Conservation (phyloP, 2,888 invertebrate genomes). For the Lutraria lutraria region DNA sequence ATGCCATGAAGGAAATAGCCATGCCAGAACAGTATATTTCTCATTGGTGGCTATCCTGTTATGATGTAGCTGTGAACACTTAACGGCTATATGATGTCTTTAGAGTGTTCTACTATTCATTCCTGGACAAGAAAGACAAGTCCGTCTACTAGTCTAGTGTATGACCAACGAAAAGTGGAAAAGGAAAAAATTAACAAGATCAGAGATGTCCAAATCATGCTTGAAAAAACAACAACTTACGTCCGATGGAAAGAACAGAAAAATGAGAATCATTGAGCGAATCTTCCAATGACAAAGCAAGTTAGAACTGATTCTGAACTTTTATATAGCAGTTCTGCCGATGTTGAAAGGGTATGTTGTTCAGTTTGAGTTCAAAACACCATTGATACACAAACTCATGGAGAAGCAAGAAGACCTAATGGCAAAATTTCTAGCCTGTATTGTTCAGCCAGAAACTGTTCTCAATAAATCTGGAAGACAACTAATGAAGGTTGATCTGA, state of each 20-base stretch:
- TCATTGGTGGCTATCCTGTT: too few relatives aligned
- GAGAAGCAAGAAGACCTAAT: background rate
- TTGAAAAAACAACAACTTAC: conserved; percentile 19
- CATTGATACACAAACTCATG: conserved; percentile 24
- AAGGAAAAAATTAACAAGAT: too few relatives aligned
- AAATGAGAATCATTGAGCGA: conserved; percentile 5
- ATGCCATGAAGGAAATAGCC: background rate
- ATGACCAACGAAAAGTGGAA: too few relatives aligned
- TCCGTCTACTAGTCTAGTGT: too few relatives aligned
- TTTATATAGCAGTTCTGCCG: conserved; percentile 30
- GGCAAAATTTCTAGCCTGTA: background rate
- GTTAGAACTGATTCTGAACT: conserved; percentile 10
- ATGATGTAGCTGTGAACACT: too few relatives aligned
- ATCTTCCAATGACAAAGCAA: conserved; percentile 30
- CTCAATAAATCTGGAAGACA: background rate
- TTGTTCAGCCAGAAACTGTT: background rate
- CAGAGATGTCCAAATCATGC: too few relatives aligned
- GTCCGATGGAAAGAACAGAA: too few relatives aligned
- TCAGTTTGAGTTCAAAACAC: conserved; percentile 36
- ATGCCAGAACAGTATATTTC: background rate
- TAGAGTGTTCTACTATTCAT: too few relatives aligned
- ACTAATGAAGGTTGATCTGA: background rate
- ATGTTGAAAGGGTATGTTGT: conserved; percentile 42
- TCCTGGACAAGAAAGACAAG: too few relatives aligned
- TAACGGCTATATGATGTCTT: too few relatives aligned